These are phyloP conservation scores for Dermochelys coriacea DNA, from an alignment of 2,797 vertebrate genomes.

Conservation along the genomic window DNA sequence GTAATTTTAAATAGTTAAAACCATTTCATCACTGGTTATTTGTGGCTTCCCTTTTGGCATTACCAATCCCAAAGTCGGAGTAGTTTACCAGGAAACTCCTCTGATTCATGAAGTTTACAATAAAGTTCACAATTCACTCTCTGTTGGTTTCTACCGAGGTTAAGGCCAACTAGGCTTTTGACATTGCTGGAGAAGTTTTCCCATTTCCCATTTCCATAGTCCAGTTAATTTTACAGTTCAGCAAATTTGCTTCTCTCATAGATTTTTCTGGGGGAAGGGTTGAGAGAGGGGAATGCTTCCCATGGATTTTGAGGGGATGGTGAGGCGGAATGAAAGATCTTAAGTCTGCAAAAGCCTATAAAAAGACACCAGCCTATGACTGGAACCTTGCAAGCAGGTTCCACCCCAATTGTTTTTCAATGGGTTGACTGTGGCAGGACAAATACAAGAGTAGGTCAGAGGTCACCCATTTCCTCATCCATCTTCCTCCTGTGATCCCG, in stretches of 20 bases:
- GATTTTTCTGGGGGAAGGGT: conserved; percentile 9
- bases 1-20: conserved; percentile 43
- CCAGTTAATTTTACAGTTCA: conserved; percentile 40
- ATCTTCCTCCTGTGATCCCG: conserved; percentile 88
- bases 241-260: conserved; percentile 11
- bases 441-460: conserved; percentile 87
- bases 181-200: conserved; percentile 24
- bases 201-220: conserved; percentile 22
- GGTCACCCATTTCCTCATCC: conserved; percentile 90
- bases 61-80: conserved; percentile 24
- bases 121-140: not conserved
- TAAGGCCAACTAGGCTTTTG: conserved; percentile 28
- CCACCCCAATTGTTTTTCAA: conserved; percentile 86
- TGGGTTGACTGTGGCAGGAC: conserved; percentile 79
- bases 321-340: not conserved
- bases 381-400: conserved; percentile 85
- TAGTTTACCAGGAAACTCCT: conserved; percentile 25
- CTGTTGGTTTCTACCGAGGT: not conserved
- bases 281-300: conserved; percentile 18
- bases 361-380: conserved; percentile 68
- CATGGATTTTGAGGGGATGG: conserved; percentile 43
- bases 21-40: conserved; percentile 44
- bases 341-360: conserved; percentile 42
- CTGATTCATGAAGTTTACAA: conserved; percentile 18
- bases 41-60: conserved; percentile 53